Conservation (phyloP, 2,888 invertebrate species). For the Norana najaformis region DNA sequence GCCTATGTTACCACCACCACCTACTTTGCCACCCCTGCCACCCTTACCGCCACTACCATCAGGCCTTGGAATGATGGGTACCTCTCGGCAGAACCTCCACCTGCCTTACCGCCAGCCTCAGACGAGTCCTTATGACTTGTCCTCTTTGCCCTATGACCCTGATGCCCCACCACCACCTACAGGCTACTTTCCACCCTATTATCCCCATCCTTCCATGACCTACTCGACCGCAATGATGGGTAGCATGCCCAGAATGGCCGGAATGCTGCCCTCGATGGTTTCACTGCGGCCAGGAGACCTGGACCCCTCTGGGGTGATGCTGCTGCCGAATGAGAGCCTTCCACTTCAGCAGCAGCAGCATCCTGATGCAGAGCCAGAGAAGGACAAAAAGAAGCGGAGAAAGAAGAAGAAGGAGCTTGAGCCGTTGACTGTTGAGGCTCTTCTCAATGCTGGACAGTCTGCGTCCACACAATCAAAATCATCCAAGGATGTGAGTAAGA, state of each 20-base stretch:
- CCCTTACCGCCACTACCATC: background rate
- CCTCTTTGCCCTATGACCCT: background rate
- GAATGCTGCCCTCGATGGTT: background rate
- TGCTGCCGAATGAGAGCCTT: too few relatives aligned
- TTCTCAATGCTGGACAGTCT: conserved; percentile 42
- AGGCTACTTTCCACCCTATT: background rate
- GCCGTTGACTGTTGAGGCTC: conserved; percentile 41
- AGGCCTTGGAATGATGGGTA: background rate
- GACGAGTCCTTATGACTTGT: background rate
- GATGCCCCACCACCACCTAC: background rate
- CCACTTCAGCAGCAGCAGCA: background rate
- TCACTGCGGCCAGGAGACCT: background rate
- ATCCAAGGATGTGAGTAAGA: background rate
- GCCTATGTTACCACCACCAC: conserved; percentile 15
- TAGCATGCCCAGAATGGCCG: background rate
- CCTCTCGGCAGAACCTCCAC: background rate
- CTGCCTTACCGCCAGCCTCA: background rate
- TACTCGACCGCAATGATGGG: background rate
- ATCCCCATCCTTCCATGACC: background rate
- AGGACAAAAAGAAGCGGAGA: conserved; percentile 36
- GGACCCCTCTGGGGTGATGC: background rate
- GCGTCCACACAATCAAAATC: conserved; percentile 14
- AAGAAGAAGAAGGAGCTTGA: conserved; percentile 41
- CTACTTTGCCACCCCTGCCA: background rate
- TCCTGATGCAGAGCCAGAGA: conserved; percentile 19